A percentile compares a stretch with the other conserved stretches of the same genome.
Conservation (phyloP, 2,888 invertebrate species). For the Torymus auratus region DNA sequence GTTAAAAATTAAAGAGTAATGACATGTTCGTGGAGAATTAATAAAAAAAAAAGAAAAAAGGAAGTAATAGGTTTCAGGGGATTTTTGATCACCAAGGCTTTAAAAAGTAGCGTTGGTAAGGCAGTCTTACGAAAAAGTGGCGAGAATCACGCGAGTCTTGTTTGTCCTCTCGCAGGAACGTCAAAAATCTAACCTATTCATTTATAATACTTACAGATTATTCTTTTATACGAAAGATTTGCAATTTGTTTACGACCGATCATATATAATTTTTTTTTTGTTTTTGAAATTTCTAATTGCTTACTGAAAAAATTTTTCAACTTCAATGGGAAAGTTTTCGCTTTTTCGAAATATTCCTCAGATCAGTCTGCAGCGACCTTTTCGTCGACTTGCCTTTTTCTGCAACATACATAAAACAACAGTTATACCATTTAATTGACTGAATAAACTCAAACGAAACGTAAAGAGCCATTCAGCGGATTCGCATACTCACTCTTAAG, state of each 20-base stretch:
- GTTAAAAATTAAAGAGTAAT: slow-evolving; percentile 43
- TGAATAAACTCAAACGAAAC: neutral
- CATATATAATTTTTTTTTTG: neutral
- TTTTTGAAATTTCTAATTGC: slow-evolving; percentile 41
- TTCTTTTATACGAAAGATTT: slow-evolving; percentile 51
- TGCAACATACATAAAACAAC: slow-evolving; percentile 7
- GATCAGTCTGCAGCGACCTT: slow-evolving; percentile 33
- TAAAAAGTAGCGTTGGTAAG: slow-evolving; percentile 56
- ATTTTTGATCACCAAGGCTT: slow-evolving; percentile 59
- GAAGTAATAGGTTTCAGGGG: slow-evolving; percentile 9
- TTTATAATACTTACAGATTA: slow-evolving; percentile 61
- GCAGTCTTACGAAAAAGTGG: slow-evolving; percentile 72
- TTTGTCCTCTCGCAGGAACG: slow-evolving; percentile 65
- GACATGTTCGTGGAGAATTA: slow-evolving; percentile 30
- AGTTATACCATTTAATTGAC: neutral
- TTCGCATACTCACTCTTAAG: slow-evolving; percentile 68
- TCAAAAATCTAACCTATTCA: slow-evolving; percentile 64
- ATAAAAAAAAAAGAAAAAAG: slow-evolving; percentile 34
- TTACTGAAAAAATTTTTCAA: slow-evolving; percentile 30
- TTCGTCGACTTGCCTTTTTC: slow-evolving; percentile 38
- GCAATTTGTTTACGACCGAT: slow-evolving; percentile 39
- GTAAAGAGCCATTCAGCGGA: too few species aligned
- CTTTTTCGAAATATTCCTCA: slow-evolving; percentile 46
- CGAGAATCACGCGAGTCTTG: slow-evolving; percentile 61
- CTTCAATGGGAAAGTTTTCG: slow-evolving; percentile 42